These are phyloP conservation scores for Marcusenius ussheri DNA, from an alignment of 2,113 vertebrate genomes.

Conservation along the genomic window DNA sequence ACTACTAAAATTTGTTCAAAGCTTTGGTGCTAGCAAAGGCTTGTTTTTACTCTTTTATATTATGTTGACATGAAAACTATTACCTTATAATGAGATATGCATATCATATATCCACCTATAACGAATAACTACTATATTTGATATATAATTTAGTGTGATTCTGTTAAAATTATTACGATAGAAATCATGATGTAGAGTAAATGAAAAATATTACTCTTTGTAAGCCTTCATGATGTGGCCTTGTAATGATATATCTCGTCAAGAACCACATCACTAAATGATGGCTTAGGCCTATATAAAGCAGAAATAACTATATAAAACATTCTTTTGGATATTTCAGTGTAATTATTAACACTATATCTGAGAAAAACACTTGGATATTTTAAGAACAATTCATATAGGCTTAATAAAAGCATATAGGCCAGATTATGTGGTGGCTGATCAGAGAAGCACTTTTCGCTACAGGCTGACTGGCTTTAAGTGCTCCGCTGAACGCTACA, in stretches of 20 bases:
- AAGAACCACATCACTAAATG: not conserved
- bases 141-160: not conserved
- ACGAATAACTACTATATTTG: not conserved
- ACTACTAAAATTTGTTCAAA: not conserved
- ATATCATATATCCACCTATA: not conserved
- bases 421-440: too few relatives aligned
- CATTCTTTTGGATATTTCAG: not conserved
- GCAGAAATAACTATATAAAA: not conserved
- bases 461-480: too few relatives aligned
- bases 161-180: not conserved
- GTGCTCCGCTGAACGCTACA: too few relatives aligned
- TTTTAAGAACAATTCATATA: not conserved
- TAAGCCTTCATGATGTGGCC: not conserved
- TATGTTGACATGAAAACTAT: not conserved
- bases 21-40: not conserved
- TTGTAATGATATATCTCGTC: not conserved
- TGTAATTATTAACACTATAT: not conserved
- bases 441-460: too few relatives aligned
- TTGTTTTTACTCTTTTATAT: not conserved
- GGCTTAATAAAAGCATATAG: not conserved
- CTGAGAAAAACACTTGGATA: not conserved
- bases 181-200: not conserved
- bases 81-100: not conserved
- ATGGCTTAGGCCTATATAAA: not conserved
- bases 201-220: not conserved